Base-by-base conservation (phyloP, 2,797 vertebrate species). In the Myotis vivesi region DNA sequence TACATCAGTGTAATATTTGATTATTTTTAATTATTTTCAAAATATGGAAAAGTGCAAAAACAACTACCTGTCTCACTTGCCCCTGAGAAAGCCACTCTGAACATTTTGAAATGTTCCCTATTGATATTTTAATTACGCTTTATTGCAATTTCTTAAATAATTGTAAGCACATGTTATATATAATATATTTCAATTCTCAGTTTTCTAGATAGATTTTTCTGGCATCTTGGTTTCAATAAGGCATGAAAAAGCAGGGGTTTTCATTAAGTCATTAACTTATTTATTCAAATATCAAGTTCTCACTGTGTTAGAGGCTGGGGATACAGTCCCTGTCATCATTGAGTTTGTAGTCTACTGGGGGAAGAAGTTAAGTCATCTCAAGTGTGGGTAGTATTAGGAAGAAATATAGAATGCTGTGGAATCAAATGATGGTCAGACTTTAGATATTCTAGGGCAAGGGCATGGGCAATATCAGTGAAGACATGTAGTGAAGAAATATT, bases 21-120 rank as follows among this genome's bases (percentile, higher is more conserved):
- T 71, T 15, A 62, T 77, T 87, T 93, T 57, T 66, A 55, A 88
- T 57, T 62, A 44, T 87, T 89, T 85, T 89, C 33, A 86, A 72
- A 89, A 72, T 83, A 23, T 92, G 10, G 19, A 83, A 92, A 20
- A 73, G 6, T 80, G 25, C 19, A 68, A 87, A 87, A 95, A 66
- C 28, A 81, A 75, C 89, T 53, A 38, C 28, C 36, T 68, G 7
- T 79, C 38, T 89, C 19, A 62, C 15, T 95, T 16, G 3, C 38
- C 30, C 30, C 8, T 17, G 28, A 66, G 23, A 81, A 82, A 82
- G 22, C 5, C 23, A 86, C 30, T 55, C 17, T 64, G 17, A 89
- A 82, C 41, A 33, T 68, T 89, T 73, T 77, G 38, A 46, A 89
- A 68, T 55, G n/a, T 46, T 95, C 30, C 6, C 6, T 77, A 66